These are phyloP conservation scores for Coccyzus lansbergi DNA, from an alignment of 2,797 vertebrate species.

Conservation along the genomic window DNA sequence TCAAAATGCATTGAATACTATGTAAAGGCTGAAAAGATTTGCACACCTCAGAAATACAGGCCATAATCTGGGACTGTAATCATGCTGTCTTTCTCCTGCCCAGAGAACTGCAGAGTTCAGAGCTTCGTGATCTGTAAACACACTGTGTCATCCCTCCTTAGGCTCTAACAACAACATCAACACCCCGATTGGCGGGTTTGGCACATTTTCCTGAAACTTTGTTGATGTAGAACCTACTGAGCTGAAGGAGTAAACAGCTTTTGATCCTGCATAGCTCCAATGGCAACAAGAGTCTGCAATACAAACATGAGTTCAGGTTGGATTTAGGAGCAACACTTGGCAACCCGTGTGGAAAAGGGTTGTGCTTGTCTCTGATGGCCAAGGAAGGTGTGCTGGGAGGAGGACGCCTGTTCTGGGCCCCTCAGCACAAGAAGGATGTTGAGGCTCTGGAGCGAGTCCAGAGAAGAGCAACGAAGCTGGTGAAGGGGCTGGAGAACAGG, in stretches of 20 bases:
- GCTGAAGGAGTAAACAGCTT: constrained; percentile 36
- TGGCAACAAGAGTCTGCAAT: background rate
- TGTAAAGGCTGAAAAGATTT: background rate
- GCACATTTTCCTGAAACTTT: constrained; percentile 12
- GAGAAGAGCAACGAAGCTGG: too few species aligned
- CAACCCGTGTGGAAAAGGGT: background rate
- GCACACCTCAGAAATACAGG: background rate
- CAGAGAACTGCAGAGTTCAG: constrained; percentile 9
- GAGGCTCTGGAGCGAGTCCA: too few species aligned
- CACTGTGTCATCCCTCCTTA: constrained; percentile 52
- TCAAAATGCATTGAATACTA: background rate
- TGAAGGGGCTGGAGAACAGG: too few species aligned
- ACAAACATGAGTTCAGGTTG: background rate
- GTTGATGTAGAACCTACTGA: background rate
- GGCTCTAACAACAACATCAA: constrained; percentile 46
- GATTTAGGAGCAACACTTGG: background rate
- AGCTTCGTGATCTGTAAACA: constrained; percentile 25
- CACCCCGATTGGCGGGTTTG: background rate
- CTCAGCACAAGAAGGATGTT: too few species aligned
- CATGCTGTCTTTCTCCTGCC: background rate
- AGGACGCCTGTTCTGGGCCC: background rate
- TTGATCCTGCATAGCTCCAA: constrained; percentile 15
- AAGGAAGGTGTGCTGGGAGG: background rate
- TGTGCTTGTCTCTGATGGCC: background rate
- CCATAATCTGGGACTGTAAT: background rate